phyloP scores from a whole-genome alignment of 2,113 vertebrate species.

The Xerus inauris region DNA sequence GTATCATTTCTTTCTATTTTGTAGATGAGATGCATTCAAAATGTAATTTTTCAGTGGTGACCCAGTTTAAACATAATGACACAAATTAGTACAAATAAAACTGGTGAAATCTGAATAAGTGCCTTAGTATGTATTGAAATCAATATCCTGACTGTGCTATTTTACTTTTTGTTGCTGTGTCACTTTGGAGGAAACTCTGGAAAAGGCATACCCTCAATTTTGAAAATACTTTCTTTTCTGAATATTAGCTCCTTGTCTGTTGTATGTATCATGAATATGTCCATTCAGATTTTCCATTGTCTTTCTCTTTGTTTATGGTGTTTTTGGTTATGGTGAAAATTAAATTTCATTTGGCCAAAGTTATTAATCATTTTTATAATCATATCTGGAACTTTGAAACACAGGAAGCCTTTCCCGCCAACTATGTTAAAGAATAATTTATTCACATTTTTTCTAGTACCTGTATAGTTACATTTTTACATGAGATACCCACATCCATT shows the following conservation, averaged over 20 bases:
- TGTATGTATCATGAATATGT: not conserved
- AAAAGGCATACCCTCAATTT: not conserved
- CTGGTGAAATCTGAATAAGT: not conserved
- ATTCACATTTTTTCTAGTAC: not conserved
- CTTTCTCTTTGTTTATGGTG: not conserved
- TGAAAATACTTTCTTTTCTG: not conserved
- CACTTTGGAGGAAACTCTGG: not conserved
- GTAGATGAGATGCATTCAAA: not conserved
- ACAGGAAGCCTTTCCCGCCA: not conserved
- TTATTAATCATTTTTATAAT: conserved; percentile 1
- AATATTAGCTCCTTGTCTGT: not conserved
- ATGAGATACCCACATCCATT: not conserved
- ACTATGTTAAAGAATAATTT: conserved; percentile 32
- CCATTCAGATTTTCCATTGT: not conserved
- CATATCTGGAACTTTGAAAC: conserved; percentile 25
- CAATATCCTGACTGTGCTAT: not conserved
- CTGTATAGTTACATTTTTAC: conserved; percentile 1
- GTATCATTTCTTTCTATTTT: not conserved
- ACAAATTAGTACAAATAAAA: not conserved
- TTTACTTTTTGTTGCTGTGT: not conserved
- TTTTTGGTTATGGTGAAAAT: not conserved
- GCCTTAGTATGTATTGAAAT: not conserved
- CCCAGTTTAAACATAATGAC: not conserved
- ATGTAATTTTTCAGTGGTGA: not conserved
- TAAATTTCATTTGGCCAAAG: not conserved